phyloP scores from a whole-genome alignment of 2,797 vertebrate species.

The Hydrolagus colliei region DNA sequence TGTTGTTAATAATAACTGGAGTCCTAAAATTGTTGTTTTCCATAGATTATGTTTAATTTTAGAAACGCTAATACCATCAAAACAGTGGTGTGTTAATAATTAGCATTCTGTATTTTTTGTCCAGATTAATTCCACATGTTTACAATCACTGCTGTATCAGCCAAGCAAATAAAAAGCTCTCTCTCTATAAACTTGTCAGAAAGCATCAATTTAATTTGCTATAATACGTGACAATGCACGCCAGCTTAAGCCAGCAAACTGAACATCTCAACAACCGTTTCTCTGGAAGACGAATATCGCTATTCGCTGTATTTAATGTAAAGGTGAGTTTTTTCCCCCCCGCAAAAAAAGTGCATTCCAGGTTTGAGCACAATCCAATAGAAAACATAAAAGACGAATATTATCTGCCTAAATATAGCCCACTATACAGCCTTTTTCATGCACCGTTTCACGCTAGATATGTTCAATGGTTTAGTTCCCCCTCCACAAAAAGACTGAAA shows the following conservation, averaged over 20 bases:
- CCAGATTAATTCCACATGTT: constrained; percentile 3
- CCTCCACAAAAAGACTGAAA: no score
- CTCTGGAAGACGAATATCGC: neutral
- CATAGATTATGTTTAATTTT: neutral
- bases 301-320: constrained; percentile 7
- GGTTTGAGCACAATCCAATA: neutral
- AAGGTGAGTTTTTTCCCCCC: neutral
- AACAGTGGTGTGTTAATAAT: neutral
- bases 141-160: neutral
- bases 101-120: neutral
- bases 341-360: neutral
- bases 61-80: neutral
- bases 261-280: neutral
- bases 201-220: constrained; percentile 19
- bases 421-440: neutral
- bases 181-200: constrained; percentile 23
- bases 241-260: constrained; percentile 13
- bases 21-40: neutral
- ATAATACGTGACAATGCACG: constrained; percentile 9
- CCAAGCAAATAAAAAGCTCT: constrained; percentile 27
- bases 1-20: neutral
- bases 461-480: no score
- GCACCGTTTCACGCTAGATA: no score
- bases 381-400: neutral
- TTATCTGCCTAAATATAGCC: neutral